These are phyloP conservation scores for Dascillus cervinus DNA, from an alignment of 2,888 invertebrate genomes.

Conservation along the genomic window DNA sequence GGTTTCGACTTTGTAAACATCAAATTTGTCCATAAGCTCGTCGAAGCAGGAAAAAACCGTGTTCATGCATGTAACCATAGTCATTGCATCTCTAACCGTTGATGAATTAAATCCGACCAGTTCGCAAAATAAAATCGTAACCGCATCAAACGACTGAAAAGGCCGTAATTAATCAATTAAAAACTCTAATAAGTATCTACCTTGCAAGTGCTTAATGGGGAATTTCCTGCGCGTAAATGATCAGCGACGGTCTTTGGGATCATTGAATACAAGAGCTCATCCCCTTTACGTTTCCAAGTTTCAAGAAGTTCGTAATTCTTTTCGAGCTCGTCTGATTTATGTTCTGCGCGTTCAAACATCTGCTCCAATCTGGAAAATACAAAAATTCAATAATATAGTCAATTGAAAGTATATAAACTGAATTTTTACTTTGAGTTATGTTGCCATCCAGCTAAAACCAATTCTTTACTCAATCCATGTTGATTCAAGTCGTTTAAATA, in stretches of 20 bases:
- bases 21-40: conserved; percentile 67
- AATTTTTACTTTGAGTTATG: conserved; percentile 66
- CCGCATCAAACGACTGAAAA: conserved; percentile 62
- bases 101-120: conserved; percentile 50
- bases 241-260: conserved; percentile 79
- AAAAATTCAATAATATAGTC: no score
- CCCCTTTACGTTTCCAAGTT: conserved; percentile 76
- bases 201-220: conserved; percentile 71
- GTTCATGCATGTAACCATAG: conserved; percentile 74
- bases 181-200: conserved; percentile 32
- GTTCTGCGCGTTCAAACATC: conserved; percentile 73
- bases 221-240: conserved; percentile 64
- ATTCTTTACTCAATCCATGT: conserved; percentile 73
- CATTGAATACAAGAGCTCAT: conserved; percentile 83
- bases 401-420: conserved; percentile 13
- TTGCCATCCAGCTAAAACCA: conserved; percentile 77
- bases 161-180: no score
- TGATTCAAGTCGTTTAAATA: conserved; percentile 75
- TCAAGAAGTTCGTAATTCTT: conserved; percentile 69
- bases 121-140: conserved; percentile 71
- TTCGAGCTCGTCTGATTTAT: conserved; percentile 66
- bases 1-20: conserved; percentile 89
- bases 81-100: conserved; percentile 56
- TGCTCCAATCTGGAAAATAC: conserved; percentile 54
- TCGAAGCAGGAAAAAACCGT: conserved; percentile 78